These are phyloP conservation scores for Tenthredo livida DNA, from an alignment of 2,888 invertebrate genomes.

Conservation along the genomic window DNA sequence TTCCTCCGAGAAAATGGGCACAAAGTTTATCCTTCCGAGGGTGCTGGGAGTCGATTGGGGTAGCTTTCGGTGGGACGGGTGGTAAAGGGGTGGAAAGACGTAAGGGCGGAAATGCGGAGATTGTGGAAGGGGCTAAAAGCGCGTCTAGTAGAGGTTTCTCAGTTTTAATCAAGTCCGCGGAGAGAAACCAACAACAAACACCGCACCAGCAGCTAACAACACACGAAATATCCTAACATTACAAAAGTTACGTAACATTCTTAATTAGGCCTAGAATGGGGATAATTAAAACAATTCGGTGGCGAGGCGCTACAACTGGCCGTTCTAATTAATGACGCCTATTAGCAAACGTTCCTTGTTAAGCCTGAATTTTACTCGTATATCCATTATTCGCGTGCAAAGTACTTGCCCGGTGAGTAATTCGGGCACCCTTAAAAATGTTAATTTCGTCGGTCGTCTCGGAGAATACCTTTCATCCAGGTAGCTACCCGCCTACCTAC, in stretches of 20 bases:
- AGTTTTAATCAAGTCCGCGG: constrained; percentile 52
- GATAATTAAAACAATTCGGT: constrained; percentile 54
- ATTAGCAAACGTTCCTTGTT: constrained; percentile 44
- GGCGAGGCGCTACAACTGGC: constrained; percentile 50
- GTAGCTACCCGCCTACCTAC: not conserved
- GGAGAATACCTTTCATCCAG: not conserved
- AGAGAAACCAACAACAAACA: constrained; percentile 46
- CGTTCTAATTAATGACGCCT: constrained; percentile 51
- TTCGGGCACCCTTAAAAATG: constrained; percentile 45
- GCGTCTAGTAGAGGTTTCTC: constrained; percentile 43
- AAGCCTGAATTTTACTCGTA: constrained; percentile 35
- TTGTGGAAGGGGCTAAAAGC: constrained; percentile 12
- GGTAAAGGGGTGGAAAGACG: constrained; percentile 1
- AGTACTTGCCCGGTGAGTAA: constrained; percentile 41
- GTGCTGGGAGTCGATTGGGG: constrained; percentile 37
- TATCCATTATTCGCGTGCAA: constrained; percentile 45
- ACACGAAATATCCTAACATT: constrained; percentile 59
- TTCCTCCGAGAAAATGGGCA: constrained; percentile 46
- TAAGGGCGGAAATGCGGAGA: constrained; percentile 1
- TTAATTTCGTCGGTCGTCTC: constrained; percentile 17
- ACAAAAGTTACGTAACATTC: constrained; percentile 52
- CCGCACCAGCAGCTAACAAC: constrained; percentile 45
- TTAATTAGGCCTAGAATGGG: constrained; percentile 49
- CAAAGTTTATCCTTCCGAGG: constrained; percentile 47
- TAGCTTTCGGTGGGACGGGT: not conserved